Evolutionary conservation across 2,797 vertebrate genomes (phyloP).

Genomic region (Fistularia commersonii): DNA sequence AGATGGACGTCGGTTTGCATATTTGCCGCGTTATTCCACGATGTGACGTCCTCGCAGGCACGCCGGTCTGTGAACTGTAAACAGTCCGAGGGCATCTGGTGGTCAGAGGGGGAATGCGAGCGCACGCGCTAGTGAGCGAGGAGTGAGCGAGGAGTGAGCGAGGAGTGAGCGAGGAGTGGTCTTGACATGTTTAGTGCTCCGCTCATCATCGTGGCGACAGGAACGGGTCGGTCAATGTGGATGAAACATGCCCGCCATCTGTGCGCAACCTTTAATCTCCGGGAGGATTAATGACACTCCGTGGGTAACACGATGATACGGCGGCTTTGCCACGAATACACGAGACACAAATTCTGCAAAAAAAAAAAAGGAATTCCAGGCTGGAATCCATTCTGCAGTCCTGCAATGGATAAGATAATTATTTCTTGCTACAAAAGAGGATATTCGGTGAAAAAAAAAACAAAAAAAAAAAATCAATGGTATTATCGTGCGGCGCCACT

Average conservation of each 20-base stretch:
- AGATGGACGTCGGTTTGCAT: too few species aligned
- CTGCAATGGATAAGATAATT: conserved; percentile 18
- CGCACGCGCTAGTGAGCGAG: not conserved
- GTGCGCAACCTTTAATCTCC: conserved; percentile 63
- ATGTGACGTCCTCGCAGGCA: too few species aligned
- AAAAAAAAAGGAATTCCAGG: too few species aligned
- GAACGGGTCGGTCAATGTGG: conserved; percentile 46
- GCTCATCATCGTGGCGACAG: conserved; percentile 35
- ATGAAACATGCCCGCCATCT: conserved; percentile 63
- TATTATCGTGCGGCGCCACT: conserved; percentile 18
- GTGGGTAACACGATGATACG: conserved; percentile 20
- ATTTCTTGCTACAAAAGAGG: too few species aligned
- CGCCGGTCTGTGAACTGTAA: too few species aligned
- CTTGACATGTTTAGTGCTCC: conserved; percentile 29
- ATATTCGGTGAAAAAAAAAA: conserved; percentile 32
- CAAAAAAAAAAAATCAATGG: conserved; percentile 27
- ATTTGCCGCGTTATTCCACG: too few species aligned
- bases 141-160: too few species aligned
- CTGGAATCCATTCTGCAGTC: conserved; percentile 11
- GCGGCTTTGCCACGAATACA: conserved; percentile 12
- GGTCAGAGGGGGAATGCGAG: not conserved
- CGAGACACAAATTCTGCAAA: conserved; percentile 10
- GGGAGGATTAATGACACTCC: conserved; percentile 50
- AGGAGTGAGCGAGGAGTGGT: too few species aligned
- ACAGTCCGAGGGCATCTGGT: too few species aligned